Base-by-base conservation (phyloP, 1,140 invertebrate genomes). In the Vanessa tameamea region DNA sequence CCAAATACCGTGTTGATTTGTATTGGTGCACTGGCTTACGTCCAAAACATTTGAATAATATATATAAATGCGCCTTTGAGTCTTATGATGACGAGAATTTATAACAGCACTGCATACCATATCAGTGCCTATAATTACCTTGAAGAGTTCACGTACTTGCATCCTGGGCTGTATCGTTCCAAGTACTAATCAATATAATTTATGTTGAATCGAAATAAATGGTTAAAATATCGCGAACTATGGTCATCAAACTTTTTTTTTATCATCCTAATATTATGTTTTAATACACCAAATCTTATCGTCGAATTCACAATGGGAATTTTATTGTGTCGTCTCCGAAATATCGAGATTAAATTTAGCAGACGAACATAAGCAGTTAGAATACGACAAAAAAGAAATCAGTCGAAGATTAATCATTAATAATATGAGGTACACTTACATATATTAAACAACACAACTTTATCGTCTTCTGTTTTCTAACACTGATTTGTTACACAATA, bases 381-480 rank as follows among this genome's bases (percentile, higher is more conserved):
- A 68, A 64, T 64, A 69, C 53, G 69, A 69, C 78, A 84, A 88
- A 87, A 69, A 88, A 83, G 76, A 86, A 86, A 89, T 86, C 82
- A 83, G 72, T 59, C 77, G 74, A 79, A 61, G 65, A 85, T 81
- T 77, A 77, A 81, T 84, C 67, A 84, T 77, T 80, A 82, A 81
- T 66, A 80, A 74, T 81, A 84, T 77, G 73, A 68, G 79, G 77
- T 83, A 72, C 81, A 92, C 90, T 90, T 86, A 92, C 90, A 83
- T 84, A 82, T 80, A 69, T 69, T 80, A 82, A 82, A 69, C 77
- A 82, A 68, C 77, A 80, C 72, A 75, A 77, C 77, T 64, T 83
- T 64, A 65, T 75, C 64, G 80, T 82, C 64, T 75, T 70, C 76
- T 64, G 75, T 76, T 77, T 82, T 75, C 76, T 77, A 72, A 78